phyloP scores from a whole-genome alignment of 2,888 invertebrate species.

The Amphiduros pacificus region DNA sequence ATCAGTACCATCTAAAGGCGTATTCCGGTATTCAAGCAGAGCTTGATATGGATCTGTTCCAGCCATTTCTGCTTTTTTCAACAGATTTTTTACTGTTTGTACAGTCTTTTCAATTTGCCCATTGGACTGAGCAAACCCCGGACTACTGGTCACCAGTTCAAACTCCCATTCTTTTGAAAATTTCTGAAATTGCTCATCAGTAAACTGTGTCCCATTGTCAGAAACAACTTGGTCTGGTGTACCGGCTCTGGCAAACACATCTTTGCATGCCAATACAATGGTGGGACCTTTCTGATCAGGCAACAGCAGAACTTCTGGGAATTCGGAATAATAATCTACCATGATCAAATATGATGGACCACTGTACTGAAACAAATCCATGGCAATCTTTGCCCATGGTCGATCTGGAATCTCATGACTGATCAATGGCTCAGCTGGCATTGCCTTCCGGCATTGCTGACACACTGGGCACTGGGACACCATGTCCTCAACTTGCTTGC shows the following conservation, averaged over 20 bases:
- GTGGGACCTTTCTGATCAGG: conserved; percentile 5
- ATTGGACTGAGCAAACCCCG: conserved; percentile 31
- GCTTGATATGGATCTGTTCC: background rate
- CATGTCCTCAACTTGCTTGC: conserved; percentile 20
- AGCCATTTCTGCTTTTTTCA: conserved; percentile 13
- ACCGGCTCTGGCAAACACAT: conserved; percentile 28
- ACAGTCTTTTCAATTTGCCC: conserved; percentile 31
- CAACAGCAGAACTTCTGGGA: conserved; percentile 11
- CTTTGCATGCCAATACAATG: conserved; percentile 15
- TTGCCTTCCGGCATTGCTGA: background rate
- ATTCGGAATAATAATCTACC: conserved; percentile 17
- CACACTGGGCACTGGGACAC: conserved; percentile 13
- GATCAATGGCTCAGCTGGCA: conserved; percentile 18
- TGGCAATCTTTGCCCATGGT: conserved; percentile 15
- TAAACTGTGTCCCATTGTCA: too few species aligned
- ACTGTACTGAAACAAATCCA: conserved; percentile 18
- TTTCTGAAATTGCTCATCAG: conserved; percentile 23
- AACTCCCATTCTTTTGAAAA: conserved; percentile 13
- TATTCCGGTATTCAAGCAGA: too few species aligned
- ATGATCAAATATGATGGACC: conserved; percentile 16
- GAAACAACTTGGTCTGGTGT: conserved; percentile 24
- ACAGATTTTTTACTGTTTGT: conserved; percentile 21
- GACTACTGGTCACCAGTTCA: conserved; percentile 23
- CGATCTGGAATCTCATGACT: conserved; percentile 17
- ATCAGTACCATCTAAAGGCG: too few species aligned